Evolutionary conservation across 2,888 invertebrate genomes (phyloP).

Genomic region (Drosophila paramelanica): DNA sequence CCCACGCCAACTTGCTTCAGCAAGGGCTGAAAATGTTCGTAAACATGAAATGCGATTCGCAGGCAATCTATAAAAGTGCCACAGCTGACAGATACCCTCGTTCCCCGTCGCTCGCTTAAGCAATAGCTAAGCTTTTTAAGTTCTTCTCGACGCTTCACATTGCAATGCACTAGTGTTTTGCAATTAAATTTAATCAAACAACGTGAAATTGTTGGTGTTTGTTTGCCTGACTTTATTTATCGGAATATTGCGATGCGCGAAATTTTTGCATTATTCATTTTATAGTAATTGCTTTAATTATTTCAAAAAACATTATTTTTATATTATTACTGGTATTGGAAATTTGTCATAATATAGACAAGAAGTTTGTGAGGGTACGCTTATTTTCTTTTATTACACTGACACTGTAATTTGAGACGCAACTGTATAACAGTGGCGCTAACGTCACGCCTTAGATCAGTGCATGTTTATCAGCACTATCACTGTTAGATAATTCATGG

Average conservation of each 20-base stretch:
- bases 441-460: too few species aligned
- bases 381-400: too few species aligned
- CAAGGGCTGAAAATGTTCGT: conserved; percentile 41
- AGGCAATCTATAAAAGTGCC: conserved; percentile 41
- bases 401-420: too few species aligned
- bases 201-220: neutral
- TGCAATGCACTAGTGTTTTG: neutral
- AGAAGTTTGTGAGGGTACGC: too few species aligned
- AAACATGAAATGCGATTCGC: conserved; percentile 40
- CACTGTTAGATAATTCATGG: too few species aligned
- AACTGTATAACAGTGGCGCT: too few species aligned
- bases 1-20: neutral
- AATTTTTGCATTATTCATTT: neutral
- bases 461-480: too few species aligned
- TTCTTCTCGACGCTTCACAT: conserved; percentile 11
- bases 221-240: neutral
- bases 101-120: neutral
- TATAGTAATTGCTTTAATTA: neutral
- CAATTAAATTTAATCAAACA: conserved; percentile 6
- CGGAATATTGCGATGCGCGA: neutral
- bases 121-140: neutral
- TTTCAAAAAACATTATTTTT: too few species aligned
- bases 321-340: too few species aligned
- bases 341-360: too few species aligned
- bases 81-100: conserved; percentile 9